These are phyloP conservation scores for Etheostoma spectabile DNA, from an alignment of 2,113 vertebrate genomes.

Conservation along the genomic window DNA sequence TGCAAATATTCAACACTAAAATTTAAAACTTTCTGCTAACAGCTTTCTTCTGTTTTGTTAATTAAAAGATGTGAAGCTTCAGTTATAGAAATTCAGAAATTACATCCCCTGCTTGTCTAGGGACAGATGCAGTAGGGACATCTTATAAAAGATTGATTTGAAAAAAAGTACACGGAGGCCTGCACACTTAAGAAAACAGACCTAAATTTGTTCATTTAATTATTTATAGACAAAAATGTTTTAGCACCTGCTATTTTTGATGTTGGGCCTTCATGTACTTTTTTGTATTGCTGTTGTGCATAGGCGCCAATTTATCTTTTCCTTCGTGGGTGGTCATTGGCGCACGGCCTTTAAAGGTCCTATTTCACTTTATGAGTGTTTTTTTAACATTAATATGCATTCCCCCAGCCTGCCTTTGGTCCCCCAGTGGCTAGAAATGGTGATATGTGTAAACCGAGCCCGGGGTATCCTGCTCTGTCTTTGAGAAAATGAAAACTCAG, in stretches of 20 bases:
- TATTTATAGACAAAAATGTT: constrained; percentile 7
- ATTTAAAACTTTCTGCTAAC: background rate
- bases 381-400: too few relatives aligned
- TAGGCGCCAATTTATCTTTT: too few relatives aligned
- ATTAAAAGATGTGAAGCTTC: background rate
- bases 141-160: background rate
- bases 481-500: too few relatives aligned
- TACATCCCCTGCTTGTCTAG: background rate
- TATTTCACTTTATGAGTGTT: too few relatives aligned
- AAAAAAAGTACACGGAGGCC: background rate
- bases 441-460: too few relatives aligned
- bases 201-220: background rate
- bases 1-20: background rate
- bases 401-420: too few relatives aligned
- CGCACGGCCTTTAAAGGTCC: too few relatives aligned
- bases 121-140: background rate
- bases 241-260: background rate
- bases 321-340: too few relatives aligned
- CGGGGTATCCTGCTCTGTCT: too few relatives aligned
- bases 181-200: background rate
- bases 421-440: too few relatives aligned
- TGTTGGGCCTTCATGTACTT: background rate
- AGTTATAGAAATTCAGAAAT: background rate
- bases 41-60: background rate
- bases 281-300: background rate